Evolutionary conservation across 23 tunicate genomes (phyloP).

Genomic region (Trididemnum clinides): DNA sequence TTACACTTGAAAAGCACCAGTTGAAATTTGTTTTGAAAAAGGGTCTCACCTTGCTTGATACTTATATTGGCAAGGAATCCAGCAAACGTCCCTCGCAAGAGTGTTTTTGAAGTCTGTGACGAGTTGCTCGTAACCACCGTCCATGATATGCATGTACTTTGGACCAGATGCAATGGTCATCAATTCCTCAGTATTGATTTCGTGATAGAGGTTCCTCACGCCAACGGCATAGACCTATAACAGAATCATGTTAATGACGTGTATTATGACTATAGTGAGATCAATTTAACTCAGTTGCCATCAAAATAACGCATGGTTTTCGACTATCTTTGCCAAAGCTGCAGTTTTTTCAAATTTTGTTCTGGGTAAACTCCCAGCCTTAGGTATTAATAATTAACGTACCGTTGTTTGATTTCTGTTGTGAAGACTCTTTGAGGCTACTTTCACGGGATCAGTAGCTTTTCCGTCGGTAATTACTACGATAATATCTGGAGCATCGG

Average conservation of each 20-base stretch:
- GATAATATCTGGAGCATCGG: slow-evolving; percentile 60
- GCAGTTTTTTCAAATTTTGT: too few species aligned
- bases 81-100: slow-evolving; percentile 59
- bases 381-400: too few species aligned
- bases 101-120: slow-evolving; percentile 24
- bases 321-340: too few species aligned
- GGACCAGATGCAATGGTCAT: slow-evolving; percentile 48
- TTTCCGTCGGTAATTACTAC: slow-evolving; percentile 69
- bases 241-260: too few species aligned
- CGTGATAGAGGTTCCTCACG: slow-evolving; percentile 29
- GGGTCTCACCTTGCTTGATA: slow-evolving; percentile 63
- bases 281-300: too few species aligned
- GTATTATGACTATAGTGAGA: too few species aligned
- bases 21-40: too few species aligned
- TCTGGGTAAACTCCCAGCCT: too few species aligned
- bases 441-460: slow-evolving; percentile 40
- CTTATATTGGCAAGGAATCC: slow-evolving; percentile 64
- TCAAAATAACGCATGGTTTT: too few species aligned
- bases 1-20: too few species aligned
- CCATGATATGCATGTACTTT: slow-evolving; percentile 50
- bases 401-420: neutral
- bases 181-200: slow-evolving; percentile 30
- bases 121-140: slow-evolving; percentile 57
- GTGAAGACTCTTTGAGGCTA: slow-evolving; percentile 25
- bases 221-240: slow-evolving; percentile 65